A percentile compares a stretch with the other conserved stretches of the same genome.
Evolutionary conservation across 92 coral and sea anemone species (phyloP).

Genomic region (Palythoa grandis): DNA sequence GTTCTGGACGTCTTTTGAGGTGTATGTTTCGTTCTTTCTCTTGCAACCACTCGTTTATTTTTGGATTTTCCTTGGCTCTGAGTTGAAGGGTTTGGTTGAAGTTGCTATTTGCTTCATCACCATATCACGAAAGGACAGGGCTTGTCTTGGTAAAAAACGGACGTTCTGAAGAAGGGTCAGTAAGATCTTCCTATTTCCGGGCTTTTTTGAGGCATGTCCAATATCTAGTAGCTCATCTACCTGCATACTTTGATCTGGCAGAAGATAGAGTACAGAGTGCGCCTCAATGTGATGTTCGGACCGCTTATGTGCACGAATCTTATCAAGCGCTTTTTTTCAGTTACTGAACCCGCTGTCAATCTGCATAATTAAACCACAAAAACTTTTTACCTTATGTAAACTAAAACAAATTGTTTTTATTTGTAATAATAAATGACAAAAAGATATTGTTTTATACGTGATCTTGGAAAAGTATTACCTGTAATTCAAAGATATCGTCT

Average conservation of each 20-base stretch:
- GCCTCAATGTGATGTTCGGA: conserved; percentile 9
- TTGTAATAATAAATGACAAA: no score
- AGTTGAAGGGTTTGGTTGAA: conserved; percentile 29
- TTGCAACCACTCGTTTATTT: conserved; percentile 12
- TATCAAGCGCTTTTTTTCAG: background rate
- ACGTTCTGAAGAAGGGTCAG: conserved; percentile 6
- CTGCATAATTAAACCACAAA: background rate
- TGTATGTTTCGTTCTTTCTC: conserved; percentile 30
- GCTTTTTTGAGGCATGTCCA: conserved; percentile 8
- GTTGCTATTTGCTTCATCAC: conserved; percentile 21
- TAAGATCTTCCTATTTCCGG: conserved; percentile 20
- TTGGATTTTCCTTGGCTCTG: conserved; percentile 21
- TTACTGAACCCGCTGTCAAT: background rate
- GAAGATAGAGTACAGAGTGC: conserved; percentile 13
- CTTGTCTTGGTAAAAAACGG: conserved; percentile 11
- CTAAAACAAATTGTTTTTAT: no score
- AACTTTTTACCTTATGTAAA: no score
- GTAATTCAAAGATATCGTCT: no score
- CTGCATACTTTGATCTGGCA: conserved; percentile 1
- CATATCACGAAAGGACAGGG: conserved; percentile 17
- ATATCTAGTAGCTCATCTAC: conserved; percentile 14
- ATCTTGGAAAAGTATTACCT: no score
- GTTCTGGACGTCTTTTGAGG: conserved; percentile 16
- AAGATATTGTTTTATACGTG: no score
- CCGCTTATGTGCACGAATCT: conserved; percentile 12